These are phyloP conservation scores for Cloeon dipterum DNA, from an alignment of 2,888 invertebrate species.

Conservation along the genomic window DNA sequence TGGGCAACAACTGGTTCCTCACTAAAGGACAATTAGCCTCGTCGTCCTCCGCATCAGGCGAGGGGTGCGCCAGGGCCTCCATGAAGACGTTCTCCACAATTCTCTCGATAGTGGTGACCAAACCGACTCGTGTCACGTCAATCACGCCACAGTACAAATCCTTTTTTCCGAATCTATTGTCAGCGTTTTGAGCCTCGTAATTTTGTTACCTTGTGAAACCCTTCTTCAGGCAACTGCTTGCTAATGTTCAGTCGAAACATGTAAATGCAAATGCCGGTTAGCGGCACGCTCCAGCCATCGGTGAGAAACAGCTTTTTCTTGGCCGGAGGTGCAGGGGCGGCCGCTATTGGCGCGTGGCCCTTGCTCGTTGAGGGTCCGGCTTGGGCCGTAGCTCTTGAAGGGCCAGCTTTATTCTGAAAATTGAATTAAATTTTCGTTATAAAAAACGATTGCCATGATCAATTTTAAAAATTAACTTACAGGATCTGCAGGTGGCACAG, in stretches of 20 bases:
- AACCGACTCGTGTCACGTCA: slow-evolving; percentile 50
- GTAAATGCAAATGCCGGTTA: slow-evolving; percentile 64
- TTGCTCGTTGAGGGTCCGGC: slow-evolving; percentile 13
- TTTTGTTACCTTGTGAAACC: slow-evolving; percentile 83
- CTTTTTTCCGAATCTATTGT: slow-evolving; percentile 9
- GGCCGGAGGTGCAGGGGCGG: slow-evolving; percentile 13
- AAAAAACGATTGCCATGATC: too few relatives aligned
- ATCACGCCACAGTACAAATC: slow-evolving; percentile 51
- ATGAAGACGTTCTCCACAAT: slow-evolving; percentile 76
- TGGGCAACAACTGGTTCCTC: slow-evolving; percentile 60
- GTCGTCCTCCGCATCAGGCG: slow-evolving; percentile 47
- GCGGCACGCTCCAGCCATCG: slow-evolving; percentile 59
- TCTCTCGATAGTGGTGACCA: slow-evolving; percentile 70
- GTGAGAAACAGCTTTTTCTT: slow-evolving; percentile 66
- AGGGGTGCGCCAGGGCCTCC: slow-evolving; percentile 67
- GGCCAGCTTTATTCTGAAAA: slow-evolving; percentile 14
- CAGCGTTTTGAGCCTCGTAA: background rate
- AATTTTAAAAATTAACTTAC: too few relatives aligned
- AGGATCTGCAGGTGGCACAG: slow-evolving; percentile 15
- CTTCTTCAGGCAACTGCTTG: slow-evolving; percentile 74
- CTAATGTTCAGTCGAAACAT: slow-evolving; percentile 61
- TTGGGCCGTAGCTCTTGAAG: slow-evolving; percentile 16
- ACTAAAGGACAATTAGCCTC: slow-evolving; percentile 56
- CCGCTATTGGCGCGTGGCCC: slow-evolving; percentile 11
- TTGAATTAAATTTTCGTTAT: too few relatives aligned